Conservation (phyloP, 1,140 invertebrate species). For the Phthorimaea operculella region DNA sequence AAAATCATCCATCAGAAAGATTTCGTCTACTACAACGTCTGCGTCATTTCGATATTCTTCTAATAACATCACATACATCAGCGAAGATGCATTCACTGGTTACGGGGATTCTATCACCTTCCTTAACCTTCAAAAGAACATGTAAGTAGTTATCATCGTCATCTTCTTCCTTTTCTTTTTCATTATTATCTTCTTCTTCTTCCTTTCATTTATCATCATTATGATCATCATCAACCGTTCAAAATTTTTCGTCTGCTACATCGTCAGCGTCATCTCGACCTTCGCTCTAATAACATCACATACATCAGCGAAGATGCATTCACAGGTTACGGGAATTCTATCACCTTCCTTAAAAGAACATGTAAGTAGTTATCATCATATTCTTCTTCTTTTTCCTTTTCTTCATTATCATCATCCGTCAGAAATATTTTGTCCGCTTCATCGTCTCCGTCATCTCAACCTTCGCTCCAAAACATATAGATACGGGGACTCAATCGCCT, state of each 20-base stretch:
- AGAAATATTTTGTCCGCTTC: too few species aligned
- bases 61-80: constrained; percentile 85
- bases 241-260: too few species aligned
- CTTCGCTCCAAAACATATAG: constrained; percentile 86
- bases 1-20: constrained; percentile 75
- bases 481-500: constrained; percentile 91
- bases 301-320: constrained; percentile 86
- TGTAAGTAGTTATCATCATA: constrained; percentile 63
- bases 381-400: too few species aligned
- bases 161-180: too few species aligned
- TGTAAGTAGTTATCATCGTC: constrained; percentile 63
- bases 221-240: too few species aligned
- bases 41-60: constrained; percentile 85
- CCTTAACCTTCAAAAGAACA: constrained; percentile 90
- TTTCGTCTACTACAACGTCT: constrained; percentile 83
- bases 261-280: constrained; percentile 86
- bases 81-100: constrained; percentile 87
- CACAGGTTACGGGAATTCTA: constrained; percentile 88
- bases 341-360: constrained; percentile 92
- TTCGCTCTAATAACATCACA: constrained; percentile 88
- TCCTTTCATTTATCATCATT: too few species aligned
- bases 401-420: too few species aligned
- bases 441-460: constrained; percentile 88
- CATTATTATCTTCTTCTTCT: too few species aligned
- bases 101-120: constrained; percentile 93